phyloP scores from a whole-genome alignment of 2,797 vertebrate genomes.

The Pantherophis alleghaniensis region DNA sequence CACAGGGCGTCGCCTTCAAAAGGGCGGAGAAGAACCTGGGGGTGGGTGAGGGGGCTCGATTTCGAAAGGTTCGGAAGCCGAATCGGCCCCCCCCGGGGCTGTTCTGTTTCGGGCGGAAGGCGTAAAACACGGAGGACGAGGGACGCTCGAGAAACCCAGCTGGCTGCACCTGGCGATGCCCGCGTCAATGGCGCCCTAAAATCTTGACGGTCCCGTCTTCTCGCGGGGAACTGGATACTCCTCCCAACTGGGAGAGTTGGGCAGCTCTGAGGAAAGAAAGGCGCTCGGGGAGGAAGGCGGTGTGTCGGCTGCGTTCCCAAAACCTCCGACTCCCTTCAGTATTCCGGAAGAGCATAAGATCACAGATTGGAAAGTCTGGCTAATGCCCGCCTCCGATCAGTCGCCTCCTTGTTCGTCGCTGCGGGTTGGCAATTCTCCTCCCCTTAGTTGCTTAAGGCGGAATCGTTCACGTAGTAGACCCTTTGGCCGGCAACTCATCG shows the following conservation, averaged over 20 bases:
- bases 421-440: not conserved
- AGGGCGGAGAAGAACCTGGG: not conserved
- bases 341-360: not conserved
- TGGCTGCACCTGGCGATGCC: not conserved
- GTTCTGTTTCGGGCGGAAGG: not conserved
- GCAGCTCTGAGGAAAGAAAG: too few relatives aligned
- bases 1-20: not conserved
- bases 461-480: not conserved
- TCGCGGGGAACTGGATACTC: not conserved
- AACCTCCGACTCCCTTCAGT: not conserved
- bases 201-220: not conserved
- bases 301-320: not conserved
- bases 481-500: not conserved
- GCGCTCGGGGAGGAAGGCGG: not conserved
- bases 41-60: fast-evolving
- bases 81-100: fast-evolving
- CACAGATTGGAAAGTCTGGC: not conserved
- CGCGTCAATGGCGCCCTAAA: not conserved
- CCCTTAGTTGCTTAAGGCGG: not conserved
- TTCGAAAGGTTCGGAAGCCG: not conserved
- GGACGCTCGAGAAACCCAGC: not conserved
- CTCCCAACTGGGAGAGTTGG: not conserved
- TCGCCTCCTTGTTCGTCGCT: not conserved
- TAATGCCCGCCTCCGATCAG: not conserved
- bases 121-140: not conserved